phyloP scores from a whole-genome alignment of 1,140 invertebrate genomes.

The Leptestheria dahalacensis region DNA sequence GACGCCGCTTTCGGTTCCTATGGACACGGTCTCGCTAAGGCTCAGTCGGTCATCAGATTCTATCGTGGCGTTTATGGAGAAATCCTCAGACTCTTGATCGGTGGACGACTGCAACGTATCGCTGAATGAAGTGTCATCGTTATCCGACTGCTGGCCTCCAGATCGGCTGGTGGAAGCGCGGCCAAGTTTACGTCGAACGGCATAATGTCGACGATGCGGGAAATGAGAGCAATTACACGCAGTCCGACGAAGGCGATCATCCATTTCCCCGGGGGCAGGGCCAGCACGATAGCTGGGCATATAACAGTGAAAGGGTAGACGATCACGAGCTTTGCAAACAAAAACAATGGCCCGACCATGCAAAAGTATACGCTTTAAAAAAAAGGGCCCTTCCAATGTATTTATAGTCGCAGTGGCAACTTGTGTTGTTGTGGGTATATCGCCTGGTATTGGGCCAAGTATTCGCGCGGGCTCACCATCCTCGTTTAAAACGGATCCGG shows the following conservation, averaged over 20 bases:
- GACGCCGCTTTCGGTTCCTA: neutral
- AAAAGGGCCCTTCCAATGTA: too few relatives aligned
- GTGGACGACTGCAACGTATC: neutral
- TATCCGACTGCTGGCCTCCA: neutral
- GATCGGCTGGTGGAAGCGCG: neutral
- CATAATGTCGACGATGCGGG: conserved; percentile 23
- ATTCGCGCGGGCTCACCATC: too few relatives aligned
- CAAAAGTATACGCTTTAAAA: too few relatives aligned
- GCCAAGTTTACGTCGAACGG: conserved; percentile 21
- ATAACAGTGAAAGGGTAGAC: neutral
- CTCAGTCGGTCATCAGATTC: neutral
- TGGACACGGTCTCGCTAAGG: neutral
- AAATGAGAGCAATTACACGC: conserved; percentile 23
- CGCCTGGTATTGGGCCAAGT: too few relatives aligned
- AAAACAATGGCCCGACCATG: too few relatives aligned
- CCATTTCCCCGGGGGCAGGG: neutral
- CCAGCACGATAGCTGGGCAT: too few relatives aligned
- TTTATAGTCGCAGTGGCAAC: neutral
- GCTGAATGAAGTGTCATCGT: neutral
- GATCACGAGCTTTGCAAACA: too few relatives aligned
- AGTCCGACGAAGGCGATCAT: conserved; percentile 16
- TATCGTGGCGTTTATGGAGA: neutral
- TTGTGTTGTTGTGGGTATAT: too few relatives aligned
- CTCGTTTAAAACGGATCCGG: too few relatives aligned
- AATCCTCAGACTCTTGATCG: neutral